phyloP scores from a whole-genome alignment of 1,140 invertebrate genomes.

The Amphibalanus amphitrite region DNA sequence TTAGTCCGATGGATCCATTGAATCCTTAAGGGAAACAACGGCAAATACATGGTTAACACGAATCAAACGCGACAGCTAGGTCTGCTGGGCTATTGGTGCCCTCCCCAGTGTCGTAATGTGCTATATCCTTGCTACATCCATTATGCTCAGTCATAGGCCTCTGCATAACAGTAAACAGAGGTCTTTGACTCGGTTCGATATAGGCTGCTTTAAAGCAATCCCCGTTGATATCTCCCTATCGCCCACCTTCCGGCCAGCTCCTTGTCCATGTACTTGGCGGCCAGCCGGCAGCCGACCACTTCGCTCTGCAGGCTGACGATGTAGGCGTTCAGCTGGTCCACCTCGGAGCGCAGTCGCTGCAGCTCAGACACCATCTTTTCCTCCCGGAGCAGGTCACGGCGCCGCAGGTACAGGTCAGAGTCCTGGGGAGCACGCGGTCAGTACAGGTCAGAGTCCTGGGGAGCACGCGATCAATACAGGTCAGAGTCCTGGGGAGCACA shows the following conservation, averaged over 20 bases:
- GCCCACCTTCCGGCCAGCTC: conserved; percentile 53
- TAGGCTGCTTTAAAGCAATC: no score
- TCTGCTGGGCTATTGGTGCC: no score
- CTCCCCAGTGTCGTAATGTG: no score
- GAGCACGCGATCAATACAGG: no score
- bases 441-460: background rate
- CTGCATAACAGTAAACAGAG: conserved; percentile 23
- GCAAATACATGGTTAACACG: no score
- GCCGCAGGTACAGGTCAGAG: conserved; percentile 27
- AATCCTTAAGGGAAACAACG: no score
- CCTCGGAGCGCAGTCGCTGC: conserved; percentile 46
- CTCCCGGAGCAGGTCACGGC: conserved; percentile 25
- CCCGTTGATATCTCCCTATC: conserved; percentile 15
- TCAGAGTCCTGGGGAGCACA: background rate
- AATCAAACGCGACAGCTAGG: no score
- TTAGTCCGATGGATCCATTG: no score
- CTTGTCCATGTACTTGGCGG: conserved; percentile 71
- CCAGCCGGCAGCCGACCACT: conserved; percentile 60
- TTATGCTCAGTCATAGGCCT: background rate
- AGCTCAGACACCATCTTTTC: conserved; percentile 40
- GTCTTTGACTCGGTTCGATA: no score
- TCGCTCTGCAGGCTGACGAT: conserved; percentile 56
- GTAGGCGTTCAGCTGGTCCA: conserved; percentile 45
- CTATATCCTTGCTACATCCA: no score
- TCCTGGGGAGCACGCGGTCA: conserved; percentile 17